phyloP scores from a whole-genome alignment of 23 tunicate genomes.

The Diplosoma virens region DNA sequence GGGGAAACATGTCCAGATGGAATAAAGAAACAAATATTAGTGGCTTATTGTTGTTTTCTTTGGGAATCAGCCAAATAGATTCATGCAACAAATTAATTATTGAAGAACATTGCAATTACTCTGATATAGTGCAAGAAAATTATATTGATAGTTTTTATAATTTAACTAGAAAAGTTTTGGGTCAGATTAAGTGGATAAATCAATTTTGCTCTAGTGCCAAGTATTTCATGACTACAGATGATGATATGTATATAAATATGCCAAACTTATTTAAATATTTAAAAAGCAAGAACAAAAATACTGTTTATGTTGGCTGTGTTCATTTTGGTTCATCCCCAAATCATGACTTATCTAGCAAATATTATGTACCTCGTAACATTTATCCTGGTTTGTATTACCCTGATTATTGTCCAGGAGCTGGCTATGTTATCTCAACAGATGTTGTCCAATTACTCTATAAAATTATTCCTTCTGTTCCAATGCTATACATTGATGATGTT shows the following conservation, averaged over 20 bases:
- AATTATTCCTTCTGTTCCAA: slow-evolving; percentile 11
- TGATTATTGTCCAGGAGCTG: slow-evolving; percentile 73
- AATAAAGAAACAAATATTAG: background rate
- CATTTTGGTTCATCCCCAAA: slow-evolving; percentile 47
- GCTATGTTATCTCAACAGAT: slow-evolving; percentile 64
- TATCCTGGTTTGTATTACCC: slow-evolving; percentile 64
- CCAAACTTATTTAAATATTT: slow-evolving; percentile 31
- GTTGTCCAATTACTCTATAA: slow-evolving; percentile 4
- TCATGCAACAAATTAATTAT: background rate
- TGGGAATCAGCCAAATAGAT: slow-evolving; percentile 17
- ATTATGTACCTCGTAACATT: slow-evolving; percentile 33
- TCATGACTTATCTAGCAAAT: slow-evolving; percentile 26
- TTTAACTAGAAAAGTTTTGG: slow-evolving; percentile 48
- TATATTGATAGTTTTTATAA: slow-evolving; percentile 60
- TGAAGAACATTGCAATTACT: slow-evolving; percentile 26
- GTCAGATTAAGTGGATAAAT: slow-evolving; percentile 62
- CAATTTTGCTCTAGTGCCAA: slow-evolving; percentile 41
- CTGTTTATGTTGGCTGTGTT: slow-evolving; percentile 37
- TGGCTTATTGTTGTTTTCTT: slow-evolving; percentile 38
- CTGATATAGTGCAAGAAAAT: slow-evolving; percentile 51
- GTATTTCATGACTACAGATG: slow-evolving; percentile 77
- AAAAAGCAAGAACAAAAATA: too few species aligned
- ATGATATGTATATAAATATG: slow-evolving; percentile 56
- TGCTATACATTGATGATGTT: slow-evolving; percentile 74
- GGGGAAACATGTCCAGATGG: slow-evolving; percentile 37